Evolutionary conservation across 2,888 invertebrate genomes (phyloP).

Genomic region (Drosophila nr. perissopoda): DNA sequence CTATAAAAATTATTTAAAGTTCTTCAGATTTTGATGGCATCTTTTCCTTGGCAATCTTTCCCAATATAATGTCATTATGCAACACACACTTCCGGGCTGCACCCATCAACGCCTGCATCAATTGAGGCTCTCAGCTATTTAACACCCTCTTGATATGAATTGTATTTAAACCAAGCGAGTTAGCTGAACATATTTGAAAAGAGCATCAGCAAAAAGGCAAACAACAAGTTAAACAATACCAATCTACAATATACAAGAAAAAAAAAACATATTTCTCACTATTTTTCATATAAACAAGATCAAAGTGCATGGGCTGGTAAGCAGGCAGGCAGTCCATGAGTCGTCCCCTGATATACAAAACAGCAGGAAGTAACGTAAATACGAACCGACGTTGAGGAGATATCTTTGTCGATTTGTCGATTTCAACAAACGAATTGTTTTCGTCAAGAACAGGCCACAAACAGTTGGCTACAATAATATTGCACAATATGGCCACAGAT

Average conservation of each 20-base stretch:
- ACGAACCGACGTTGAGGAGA: conserved; percentile 43
- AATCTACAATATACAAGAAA: conserved; percentile 43
- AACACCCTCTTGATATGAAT: conserved; percentile 75
- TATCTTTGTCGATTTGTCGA: conserved; percentile 49
- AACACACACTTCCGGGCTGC: conserved; percentile 49
- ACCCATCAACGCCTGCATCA: conserved; percentile 36
- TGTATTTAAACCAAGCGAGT: conserved; percentile 65
- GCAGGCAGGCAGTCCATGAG: conserved; percentile 58
- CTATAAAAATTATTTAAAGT: not conserved
- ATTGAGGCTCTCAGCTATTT: conserved; percentile 54
- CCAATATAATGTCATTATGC: conserved; percentile 54
- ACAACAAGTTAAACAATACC: conserved; percentile 46
- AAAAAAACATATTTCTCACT: conserved; percentile 60
- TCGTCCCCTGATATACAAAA: conserved; percentile 75
- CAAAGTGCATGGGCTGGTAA: conserved; percentile 61
- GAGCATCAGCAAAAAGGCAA: conserved; percentile 19
- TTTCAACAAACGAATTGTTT: conserved; percentile 69
- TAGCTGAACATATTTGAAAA: conserved; percentile 5
- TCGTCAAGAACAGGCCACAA: conserved; percentile 63
- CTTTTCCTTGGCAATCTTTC: conserved; percentile 33
- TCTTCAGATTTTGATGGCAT: not conserved
- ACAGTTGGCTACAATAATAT: conserved; percentile 73
- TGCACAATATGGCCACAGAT: conserved; percentile 81
- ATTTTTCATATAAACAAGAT: conserved; percentile 78
- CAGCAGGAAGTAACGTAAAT: conserved; percentile 79